Evolutionary conservation across 2,888 invertebrate genomes (phyloP).

Genomic region (Anthophora plumipes): DNA sequence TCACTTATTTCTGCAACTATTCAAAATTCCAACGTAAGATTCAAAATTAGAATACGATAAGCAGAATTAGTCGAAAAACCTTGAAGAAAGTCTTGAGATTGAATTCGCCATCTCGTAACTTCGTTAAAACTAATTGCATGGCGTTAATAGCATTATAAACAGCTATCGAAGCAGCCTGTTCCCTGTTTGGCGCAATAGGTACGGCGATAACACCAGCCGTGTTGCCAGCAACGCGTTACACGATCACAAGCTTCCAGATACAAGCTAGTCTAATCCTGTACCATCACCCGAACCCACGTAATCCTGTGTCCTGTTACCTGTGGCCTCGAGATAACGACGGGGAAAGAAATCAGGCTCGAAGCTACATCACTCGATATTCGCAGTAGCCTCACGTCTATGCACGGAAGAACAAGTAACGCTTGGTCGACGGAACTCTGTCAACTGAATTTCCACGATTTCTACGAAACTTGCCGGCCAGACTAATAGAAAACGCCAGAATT

Average conservation of each 20-base stretch:
- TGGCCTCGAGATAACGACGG: slow-evolving; percentile 56
- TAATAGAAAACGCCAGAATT: slow-evolving; percentile 13
- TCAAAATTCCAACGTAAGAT: not conserved
- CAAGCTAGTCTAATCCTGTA: slow-evolving; percentile 65
- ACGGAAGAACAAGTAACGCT: slow-evolving; percentile 44
- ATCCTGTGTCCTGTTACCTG: slow-evolving; percentile 63
- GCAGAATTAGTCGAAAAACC: too few species aligned
- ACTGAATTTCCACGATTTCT: slow-evolving; percentile 43
- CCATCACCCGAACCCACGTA: slow-evolving; percentile 57
- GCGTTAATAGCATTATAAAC: not conserved
- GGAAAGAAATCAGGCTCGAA: slow-evolving; percentile 65
- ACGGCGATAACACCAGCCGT: slow-evolving; percentile 38
- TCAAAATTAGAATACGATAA: not conserved
- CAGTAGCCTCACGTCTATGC: slow-evolving; percentile 65
- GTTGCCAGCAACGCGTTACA: slow-evolving; percentile 43
- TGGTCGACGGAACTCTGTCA: slow-evolving; percentile 27
- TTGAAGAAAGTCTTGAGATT: too few species aligned
- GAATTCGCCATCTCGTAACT: too few species aligned
- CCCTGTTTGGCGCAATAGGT: slow-evolving; percentile 22
- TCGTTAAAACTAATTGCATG: not conserved
- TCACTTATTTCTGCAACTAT: too few species aligned
- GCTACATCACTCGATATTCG: slow-evolving; percentile 59
- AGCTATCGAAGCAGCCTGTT: not conserved
- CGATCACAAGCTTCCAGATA: slow-evolving; percentile 31
- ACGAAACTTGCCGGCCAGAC: not conserved